Conservation (phyloP, 2,888 invertebrate genomes). For the Scaptomyza tumidula region DNA sequence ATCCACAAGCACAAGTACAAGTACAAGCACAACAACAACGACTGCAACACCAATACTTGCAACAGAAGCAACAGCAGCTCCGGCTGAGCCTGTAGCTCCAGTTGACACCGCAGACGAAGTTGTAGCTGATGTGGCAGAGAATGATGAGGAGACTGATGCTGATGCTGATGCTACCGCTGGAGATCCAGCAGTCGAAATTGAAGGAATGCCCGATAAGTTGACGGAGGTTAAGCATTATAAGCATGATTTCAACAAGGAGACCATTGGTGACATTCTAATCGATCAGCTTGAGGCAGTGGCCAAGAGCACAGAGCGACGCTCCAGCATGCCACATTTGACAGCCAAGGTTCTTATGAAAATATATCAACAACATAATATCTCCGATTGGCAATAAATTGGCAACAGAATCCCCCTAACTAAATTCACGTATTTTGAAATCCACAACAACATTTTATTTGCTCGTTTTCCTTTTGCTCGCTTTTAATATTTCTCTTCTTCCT, state of each 20-base stretch:
- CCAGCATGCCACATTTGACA: constrained; percentile 71
- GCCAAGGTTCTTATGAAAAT: constrained; percentile 83
- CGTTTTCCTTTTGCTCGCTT: not conserved
- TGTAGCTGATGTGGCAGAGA: constrained; percentile 47
- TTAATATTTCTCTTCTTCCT: not conserved
- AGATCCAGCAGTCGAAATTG: constrained; percentile 39
- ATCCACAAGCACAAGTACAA: constrained; percentile 58
- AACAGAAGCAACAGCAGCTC: constrained; percentile 44
- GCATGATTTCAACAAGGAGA: constrained; percentile 78
- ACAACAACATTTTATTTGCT: constrained; percentile 11
- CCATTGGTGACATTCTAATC: constrained; percentile 74
- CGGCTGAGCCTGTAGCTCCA: constrained; percentile 15
- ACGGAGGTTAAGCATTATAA: constrained; percentile 45
- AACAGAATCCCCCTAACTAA: constrained; percentile 28
- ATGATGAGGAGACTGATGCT: constrained; percentile 31
- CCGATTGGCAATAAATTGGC: constrained; percentile 65
- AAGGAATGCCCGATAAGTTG: constrained; percentile 49
- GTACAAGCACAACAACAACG: constrained; percentile 61
- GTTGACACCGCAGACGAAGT: constrained; percentile 24
- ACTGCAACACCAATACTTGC: constrained; percentile 46
- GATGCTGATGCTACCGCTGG: constrained; percentile 11
- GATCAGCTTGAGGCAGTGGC: constrained; percentile 76
- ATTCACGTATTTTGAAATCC: constrained; percentile 23
- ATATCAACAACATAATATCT: constrained; percentile 15
- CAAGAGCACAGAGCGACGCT: constrained; percentile 79